Percentiles rank a stretch among this genome's conserved stretches.
Conservation (phyloP, 1,140 invertebrate genomes). For the Hycleus phaleratus region DNA sequence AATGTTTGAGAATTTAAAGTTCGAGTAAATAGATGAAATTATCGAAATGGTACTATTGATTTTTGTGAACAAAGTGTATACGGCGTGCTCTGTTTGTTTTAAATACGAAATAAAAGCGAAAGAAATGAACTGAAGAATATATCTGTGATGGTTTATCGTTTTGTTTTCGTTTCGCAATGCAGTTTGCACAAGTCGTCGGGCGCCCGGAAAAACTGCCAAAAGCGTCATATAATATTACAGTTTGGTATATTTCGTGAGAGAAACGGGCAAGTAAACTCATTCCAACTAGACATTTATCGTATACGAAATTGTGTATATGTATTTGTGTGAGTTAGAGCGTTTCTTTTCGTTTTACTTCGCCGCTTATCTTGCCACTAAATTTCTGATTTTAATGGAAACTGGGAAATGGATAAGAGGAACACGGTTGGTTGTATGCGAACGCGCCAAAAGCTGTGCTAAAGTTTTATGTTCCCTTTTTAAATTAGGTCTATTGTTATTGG, state of each 20-base stretch:
- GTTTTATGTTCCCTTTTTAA: slow-evolving; percentile 33
- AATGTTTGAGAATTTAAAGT: too few species aligned
- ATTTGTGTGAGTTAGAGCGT: slow-evolving; percentile 37
- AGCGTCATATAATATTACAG: slow-evolving; percentile 32
- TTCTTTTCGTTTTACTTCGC: slow-evolving; percentile 39
- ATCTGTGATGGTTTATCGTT: slow-evolving; percentile 35
- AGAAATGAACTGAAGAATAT: slow-evolving; percentile 35
- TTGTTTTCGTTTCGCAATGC: slow-evolving; percentile 36
- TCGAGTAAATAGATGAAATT: too few species aligned
- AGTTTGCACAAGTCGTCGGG: slow-evolving; percentile 28
- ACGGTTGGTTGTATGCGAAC: slow-evolving; percentile 20
- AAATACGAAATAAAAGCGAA: slow-evolving; percentile 31
- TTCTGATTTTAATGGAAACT: slow-evolving; percentile 38
- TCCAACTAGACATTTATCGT: slow-evolving; percentile 32
- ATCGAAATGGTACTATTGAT: too few species aligned
- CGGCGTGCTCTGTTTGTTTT: slow-evolving; percentile 25
- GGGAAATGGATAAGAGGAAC: slow-evolving; percentile 5
- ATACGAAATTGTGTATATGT: too few species aligned
- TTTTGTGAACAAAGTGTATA: slow-evolving; percentile 18
- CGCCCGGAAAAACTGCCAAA: slow-evolving; percentile 27
- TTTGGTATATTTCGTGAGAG: slow-evolving; percentile 29
- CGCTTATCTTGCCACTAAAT: slow-evolving; percentile 39
- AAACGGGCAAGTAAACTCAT: slow-evolving; percentile 36
- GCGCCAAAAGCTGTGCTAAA: slow-evolving; percentile 32
- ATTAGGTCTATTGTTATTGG: slow-evolving; percentile 36